Conservation (phyloP, 1,140 invertebrate species). For the Dinoponera quadriceps region DNA sequence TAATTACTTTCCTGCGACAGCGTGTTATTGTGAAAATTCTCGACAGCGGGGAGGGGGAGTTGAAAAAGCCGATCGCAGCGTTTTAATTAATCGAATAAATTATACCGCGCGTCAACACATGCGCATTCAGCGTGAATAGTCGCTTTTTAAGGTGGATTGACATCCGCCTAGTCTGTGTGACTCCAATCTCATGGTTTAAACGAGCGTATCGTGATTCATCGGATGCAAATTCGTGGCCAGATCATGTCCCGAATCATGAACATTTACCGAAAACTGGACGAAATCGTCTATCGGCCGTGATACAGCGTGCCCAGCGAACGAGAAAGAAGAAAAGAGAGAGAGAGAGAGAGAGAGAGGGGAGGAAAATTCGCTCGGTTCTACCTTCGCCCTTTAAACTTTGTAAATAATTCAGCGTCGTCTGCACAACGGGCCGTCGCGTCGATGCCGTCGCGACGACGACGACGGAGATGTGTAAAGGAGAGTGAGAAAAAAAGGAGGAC, state of each 20-base stretch:
- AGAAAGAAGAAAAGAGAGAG: too few species aligned
- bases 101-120: neutral
- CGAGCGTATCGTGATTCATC: neutral
- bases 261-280: conserved; percentile 34
- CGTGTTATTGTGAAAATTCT: too few species aligned
- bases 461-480: conserved; percentile 17
- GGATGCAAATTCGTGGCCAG: conserved; percentile 28
- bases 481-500: neutral
- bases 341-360: too few species aligned
- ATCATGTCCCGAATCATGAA: conserved; percentile 19
- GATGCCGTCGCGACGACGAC: conserved; percentile 28
- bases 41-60: too few species aligned
- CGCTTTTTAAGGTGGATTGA: neutral
- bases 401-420: conserved; percentile 76
- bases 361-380: conserved; percentile 6
- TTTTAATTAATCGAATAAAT: too few species aligned
- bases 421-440: conserved; percentile 46
- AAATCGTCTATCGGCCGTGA: conserved; percentile 24
- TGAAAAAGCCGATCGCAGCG: too few species aligned
- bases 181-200: conserved; percentile 2
- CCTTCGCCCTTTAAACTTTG: conserved; percentile 52
- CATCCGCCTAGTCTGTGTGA: neutral
- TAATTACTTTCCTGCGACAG: too few species aligned
- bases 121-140: neutral
- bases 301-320: neutral